A percentile compares a stretch with the other conserved stretches of the same genome.
These are phyloP conservation scores for Drosophila antonietae DNA, from an alignment of 2,888 invertebrate species.

Conservation along the genomic window DNA sequence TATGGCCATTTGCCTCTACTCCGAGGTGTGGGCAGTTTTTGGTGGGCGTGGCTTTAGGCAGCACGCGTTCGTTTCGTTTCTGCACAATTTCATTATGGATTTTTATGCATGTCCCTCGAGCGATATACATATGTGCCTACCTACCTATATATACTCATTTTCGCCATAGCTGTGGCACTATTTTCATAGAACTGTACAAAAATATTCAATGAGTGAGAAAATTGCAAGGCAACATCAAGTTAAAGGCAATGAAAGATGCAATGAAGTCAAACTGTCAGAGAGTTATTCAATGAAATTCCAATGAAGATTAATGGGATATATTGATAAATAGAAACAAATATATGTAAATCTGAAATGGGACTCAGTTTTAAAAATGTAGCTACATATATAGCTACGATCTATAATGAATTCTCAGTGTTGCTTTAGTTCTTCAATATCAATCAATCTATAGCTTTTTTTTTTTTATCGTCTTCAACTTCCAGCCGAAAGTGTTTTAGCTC, in stretches of 20 bases:
- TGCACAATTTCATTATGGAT: slow-evolving; percentile 69
- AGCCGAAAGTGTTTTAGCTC: too few species aligned
- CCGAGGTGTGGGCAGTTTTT: slow-evolving; percentile 28
- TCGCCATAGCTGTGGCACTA: not conserved
- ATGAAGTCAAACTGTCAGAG: not conserved
- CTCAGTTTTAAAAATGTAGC: too few species aligned
- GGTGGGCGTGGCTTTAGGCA: slow-evolving; percentile 24
- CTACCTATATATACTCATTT: not conserved
- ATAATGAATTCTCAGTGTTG: too few species aligned
- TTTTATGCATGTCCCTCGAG: slow-evolving; percentile 48
- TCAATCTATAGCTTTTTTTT: too few species aligned
- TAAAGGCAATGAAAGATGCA: not conserved
- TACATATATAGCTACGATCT: too few species aligned
- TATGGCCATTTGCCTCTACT: slow-evolving; percentile 23
- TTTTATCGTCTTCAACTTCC: too few species aligned
- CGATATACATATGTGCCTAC: slow-evolving; percentile 17
- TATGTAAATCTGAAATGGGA: too few species aligned
- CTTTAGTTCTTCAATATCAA: too few species aligned
- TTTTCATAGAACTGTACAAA: not conserved
- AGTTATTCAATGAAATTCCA: not conserved
- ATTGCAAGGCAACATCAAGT: not conserved
- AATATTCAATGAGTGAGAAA: not conserved
- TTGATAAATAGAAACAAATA: too few species aligned
- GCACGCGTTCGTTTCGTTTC: slow-evolving; percentile 32
- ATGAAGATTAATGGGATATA: not conserved